Evolutionary conservation across 2,888 invertebrate species (phyloP), one percentile per base, ranked within the genome.

Genomic region (Eupithecia tripunctaria): DNA sequence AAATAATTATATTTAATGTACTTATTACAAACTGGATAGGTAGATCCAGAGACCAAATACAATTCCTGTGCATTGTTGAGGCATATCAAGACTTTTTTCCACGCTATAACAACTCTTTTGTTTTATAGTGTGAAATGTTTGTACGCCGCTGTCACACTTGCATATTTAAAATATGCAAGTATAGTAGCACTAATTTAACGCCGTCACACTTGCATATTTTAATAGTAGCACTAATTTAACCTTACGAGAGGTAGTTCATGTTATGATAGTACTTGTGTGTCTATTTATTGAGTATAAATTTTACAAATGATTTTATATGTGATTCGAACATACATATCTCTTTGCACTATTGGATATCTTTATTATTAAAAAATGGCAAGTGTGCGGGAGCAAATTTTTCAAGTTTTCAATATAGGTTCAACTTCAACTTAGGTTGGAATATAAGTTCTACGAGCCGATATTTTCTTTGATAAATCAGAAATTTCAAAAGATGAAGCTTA

Each of bases 31-130:
- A 67, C 66, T 71, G 62, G n/a, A 69, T 64, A n/a, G n/a, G n/a
- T n/a, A 72, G 64, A 51, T 67, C 43, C 21, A 63, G 41, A 60
- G 15, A 66, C 41, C 68, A 67, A n/a, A n/a, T n/a, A n/a, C n/a
- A n/a, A 63, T 67, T 32, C 56, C 27, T 25, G 14, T 38, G 18
- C 27, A 18, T 59, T 27, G 25, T 7, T 3, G 25, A 27, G 27
- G n/a, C 47, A 27, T 32, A 43, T 60, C 18, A 18, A 47, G n/a
- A n/a, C n/a, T 47, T 47, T 47, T 21, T 41, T 36, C n/a, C 56
- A 56, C 25, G 67, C 64, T 47, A n/a, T 69, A 69, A 72, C 69
- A 65, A 65, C 27, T 69, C 66, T 72, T 72, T 73, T 73, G 72
- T 73, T 66, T 66, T 36, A 63, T 67, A 67, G 27, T 56, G 70